Conservation (phyloP, 2,113 vertebrate genomes). For the Sylvietta virens region DNA sequence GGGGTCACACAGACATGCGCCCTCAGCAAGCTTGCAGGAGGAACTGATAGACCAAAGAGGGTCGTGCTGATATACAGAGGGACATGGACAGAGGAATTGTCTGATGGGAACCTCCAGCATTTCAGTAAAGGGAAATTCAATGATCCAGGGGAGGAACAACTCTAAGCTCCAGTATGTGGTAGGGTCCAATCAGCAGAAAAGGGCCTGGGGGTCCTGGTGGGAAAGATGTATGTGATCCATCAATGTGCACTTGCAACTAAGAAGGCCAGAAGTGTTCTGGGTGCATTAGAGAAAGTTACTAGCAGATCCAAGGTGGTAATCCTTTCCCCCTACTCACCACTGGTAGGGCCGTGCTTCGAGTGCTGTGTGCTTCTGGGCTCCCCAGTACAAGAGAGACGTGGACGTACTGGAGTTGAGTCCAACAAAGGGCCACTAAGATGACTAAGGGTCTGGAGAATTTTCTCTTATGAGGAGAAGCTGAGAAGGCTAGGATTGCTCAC, state of each 20-base stretch:
- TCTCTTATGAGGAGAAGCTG: background rate
- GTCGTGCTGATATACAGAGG: background rate
- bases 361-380: background rate
- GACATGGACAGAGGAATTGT: background rate
- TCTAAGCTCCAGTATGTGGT: background rate
- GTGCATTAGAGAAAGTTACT: background rate
- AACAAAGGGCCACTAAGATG: background rate
- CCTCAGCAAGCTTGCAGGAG: background rate
- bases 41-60: background rate
- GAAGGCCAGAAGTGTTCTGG: background rate
- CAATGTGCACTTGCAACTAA: background rate
- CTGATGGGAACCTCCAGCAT: background rate
- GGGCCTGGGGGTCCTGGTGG: rapidly evolving
- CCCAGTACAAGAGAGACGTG: background rate
- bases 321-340: rapidly evolving
- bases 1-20: background rate
- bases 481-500: background rate
- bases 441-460: background rate
- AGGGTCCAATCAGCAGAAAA: background rate
- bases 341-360: background rate
- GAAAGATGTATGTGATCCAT: background rate
- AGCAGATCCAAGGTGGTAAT: background rate
- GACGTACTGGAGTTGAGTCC: background rate
- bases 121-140: background rate
- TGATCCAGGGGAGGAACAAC: background rate